Conservation (phyloP, 1,140 invertebrate genomes). For the Conus betulinus region DNA sequence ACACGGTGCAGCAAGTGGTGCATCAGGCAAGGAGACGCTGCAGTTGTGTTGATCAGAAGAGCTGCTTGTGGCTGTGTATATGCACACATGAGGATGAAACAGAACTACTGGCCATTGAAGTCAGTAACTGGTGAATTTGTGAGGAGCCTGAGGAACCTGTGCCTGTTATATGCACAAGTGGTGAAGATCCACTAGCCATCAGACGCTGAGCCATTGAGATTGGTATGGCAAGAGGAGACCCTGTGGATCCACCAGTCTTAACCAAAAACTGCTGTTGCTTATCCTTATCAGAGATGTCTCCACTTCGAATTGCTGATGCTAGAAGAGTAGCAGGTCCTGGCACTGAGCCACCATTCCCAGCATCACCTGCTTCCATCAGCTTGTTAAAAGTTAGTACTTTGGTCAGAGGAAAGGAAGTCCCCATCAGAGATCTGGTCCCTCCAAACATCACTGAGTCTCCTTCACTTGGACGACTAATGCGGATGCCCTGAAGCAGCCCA, state of each 20-base stretch:
- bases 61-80: not conserved
- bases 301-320: constrained; percentile 29
- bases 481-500: constrained; percentile 50
- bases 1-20: not conserved
- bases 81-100: constrained; percentile 24
- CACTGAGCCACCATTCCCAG: not conserved
- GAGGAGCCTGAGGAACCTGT: constrained; percentile 52
- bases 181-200: constrained; percentile 32
- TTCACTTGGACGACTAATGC: constrained; percentile 10
- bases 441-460: not conserved
- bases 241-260: not conserved
- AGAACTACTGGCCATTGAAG: constrained; percentile 43
- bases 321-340: constrained; percentile 14
- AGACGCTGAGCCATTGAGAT: constrained; percentile 41
- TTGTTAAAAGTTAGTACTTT: constrained; percentile 29
- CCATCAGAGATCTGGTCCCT: constrained; percentile 1
- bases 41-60: constrained; percentile 18
- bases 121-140: constrained; percentile 67
- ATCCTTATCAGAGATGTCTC: constrained; percentile 5
- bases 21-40: not conserved
- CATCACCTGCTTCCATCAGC: constrained; percentile 13
- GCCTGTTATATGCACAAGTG: constrained; percentile 54
- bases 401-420: constrained; percentile 27
- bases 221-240: constrained; percentile 36
- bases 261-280: constrained; percentile 17